These are phyloP conservation scores for Trogon melanurus DNA, from an alignment of 2,113 vertebrate genomes.

Conservation along the genomic window DNA sequence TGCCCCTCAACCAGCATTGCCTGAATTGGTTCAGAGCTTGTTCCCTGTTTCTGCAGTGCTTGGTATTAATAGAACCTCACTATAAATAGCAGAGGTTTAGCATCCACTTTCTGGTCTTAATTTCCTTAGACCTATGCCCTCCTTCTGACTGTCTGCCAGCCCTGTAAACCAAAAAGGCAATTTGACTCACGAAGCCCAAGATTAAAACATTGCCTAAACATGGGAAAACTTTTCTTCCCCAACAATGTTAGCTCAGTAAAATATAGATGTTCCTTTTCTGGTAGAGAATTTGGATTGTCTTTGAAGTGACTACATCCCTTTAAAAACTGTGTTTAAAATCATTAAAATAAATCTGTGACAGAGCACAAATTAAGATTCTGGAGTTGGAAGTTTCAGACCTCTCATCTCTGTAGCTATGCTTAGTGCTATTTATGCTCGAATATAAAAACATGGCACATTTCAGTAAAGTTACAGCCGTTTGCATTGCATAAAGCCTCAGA, in stretches of 20 bases:
- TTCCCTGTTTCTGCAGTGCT: background rate
- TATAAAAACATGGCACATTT: background rate
- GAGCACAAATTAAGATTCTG: background rate
- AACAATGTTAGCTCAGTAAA: background rate
- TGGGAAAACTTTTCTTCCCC: slow-evolving; percentile 12
- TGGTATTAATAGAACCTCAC: background rate
- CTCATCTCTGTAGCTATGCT: background rate
- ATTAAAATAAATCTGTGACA: background rate
- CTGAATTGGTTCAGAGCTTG: background rate
- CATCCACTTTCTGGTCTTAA: background rate
- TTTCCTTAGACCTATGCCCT: background rate
- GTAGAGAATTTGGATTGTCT: background rate
- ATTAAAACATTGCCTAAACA: slow-evolving; percentile 19
- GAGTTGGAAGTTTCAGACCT: background rate
- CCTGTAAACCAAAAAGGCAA: slow-evolving; percentile 6
- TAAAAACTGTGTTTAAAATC: background rate
- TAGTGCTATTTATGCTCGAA: background rate
- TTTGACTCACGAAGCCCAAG: background rate
- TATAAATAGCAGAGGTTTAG: slow-evolving; percentile 15
- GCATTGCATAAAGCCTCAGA: background rate
- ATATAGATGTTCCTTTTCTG: background rate
- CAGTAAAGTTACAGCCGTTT: background rate
- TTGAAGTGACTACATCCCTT: background rate
- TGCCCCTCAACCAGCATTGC: background rate
- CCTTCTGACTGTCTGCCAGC: slow-evolving; percentile 7